A percentile compares a stretch with the other conserved stretches of the same genome.
phyloP scores from a whole-genome alignment of 2,888 invertebrate genomes.

The Caenorhabditis sp. region DNA sequence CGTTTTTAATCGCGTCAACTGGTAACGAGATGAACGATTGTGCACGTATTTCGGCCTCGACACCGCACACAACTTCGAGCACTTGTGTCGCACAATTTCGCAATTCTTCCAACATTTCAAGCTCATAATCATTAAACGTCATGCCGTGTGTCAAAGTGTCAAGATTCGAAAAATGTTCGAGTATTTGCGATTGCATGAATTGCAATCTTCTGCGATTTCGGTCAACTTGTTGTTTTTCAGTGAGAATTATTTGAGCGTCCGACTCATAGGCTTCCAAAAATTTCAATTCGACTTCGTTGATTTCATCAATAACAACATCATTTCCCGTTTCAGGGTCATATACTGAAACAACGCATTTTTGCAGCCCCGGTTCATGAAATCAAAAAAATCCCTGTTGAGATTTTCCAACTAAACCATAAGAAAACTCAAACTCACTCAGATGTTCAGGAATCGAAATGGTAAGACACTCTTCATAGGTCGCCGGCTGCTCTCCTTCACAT shows the following conservation, averaged over 20 bases:
- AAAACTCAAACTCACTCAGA: conserved; percentile 4
- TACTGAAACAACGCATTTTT: conserved; percentile 15
- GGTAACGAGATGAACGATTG: conserved; percentile 4
- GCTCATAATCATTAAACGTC: conserved; percentile 5
- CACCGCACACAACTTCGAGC: conserved; percentile 16
- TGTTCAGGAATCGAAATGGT: background rate
- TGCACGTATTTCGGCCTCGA: conserved; percentile 22
- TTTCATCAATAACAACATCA: conserved; percentile 22
- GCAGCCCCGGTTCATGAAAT: no score
- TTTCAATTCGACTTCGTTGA: conserved; percentile 16
- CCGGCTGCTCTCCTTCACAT: background rate
- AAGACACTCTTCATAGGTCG: background rate
- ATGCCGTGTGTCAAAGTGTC: conserved; percentile 22
- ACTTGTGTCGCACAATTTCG: conserved; percentile 23
- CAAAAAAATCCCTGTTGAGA: no score
- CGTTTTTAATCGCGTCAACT: conserved; percentile 16
- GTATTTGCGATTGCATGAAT: conserved; percentile 4
- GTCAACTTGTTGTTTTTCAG: conserved; percentile 12
- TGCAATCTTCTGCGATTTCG: background rate
- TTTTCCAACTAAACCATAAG: background rate
- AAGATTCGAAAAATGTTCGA: conserved; percentile 1
- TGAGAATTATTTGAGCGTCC: conserved; percentile 8
- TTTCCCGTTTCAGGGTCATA: conserved; percentile 19
- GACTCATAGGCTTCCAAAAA: conserved; percentile 24
- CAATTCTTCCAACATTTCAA: conserved; percentile 10